Base-by-base conservation (phyloP, 37 sponge, comb jelly and placozoan species). In the Beroe ovata region DNA sequence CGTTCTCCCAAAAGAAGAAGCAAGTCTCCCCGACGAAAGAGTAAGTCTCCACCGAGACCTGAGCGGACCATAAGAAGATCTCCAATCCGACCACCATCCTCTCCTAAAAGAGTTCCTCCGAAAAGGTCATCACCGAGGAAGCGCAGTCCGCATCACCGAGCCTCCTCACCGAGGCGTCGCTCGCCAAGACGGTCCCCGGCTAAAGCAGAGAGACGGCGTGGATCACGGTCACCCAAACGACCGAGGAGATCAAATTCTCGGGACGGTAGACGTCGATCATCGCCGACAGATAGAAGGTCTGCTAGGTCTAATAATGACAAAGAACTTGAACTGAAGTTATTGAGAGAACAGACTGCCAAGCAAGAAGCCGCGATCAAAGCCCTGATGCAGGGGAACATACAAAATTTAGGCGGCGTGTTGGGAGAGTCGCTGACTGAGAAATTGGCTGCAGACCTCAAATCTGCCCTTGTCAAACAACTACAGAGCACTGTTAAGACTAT, bases 341-440 rank as follows among this genome's bases (percentile, higher is more conserved):
- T 77, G 84, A 77, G 84, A 42, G 84, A 77, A 36, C 84, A 77
- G 33, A 77, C 84, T 42, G 84, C 84, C 25, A 77, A 77, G 41
- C 84, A 77, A 40, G 84, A 77, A 20, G 54, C 42, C 4, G 84
- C 84, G 39, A 77, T 77, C 84, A 77, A 77, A 35, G 84, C 84
- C 1, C 84, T 77, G 8, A 77, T 77, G 84, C 42, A 77, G 47
- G 84, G 84, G 14, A 77, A 77, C 33, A 35, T 77, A 22, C 54
- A 42, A 4, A 77, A 77, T 20, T 26, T 77, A 6, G 84, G 84
- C 1, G 84, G 54, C 14, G 28, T 77, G 84, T 26, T 77, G 8
- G 84, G 84, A 39, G 54, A 77, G n/a, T 77, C 84, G 22, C 54
- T 77, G 14, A 77, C 84, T 38, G 84, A 77, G 47, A 77, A 77